A percentile compares a stretch with the other conserved stretches of the same genome.
Evolutionary conservation across 2,797 vertebrate species (phyloP).

Genomic region (Phyllotis vaccarum): DNA sequence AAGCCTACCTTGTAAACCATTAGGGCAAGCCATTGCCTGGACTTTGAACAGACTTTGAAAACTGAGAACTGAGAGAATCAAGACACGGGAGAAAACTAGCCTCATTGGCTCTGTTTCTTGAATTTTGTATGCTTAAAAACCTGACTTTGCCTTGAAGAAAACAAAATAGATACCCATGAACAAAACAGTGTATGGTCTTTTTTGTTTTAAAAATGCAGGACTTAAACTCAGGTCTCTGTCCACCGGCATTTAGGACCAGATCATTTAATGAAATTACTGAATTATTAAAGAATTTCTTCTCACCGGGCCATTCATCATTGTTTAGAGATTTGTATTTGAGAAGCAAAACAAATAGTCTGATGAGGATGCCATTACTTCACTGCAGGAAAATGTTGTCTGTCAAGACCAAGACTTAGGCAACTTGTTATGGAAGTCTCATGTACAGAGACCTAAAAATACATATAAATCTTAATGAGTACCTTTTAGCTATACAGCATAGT

Average conservation of each 20-base stretch:
- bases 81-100: neutral
- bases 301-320: constrained; percentile 75
- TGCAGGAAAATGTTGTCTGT: constrained; percentile 61
- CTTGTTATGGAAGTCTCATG: constrained; percentile 35
- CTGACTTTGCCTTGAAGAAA: constrained; percentile 53
- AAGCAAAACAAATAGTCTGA: constrained; percentile 80
- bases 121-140: neutral
- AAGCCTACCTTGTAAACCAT: constrained; percentile 43
- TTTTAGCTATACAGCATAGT: constrained; percentile 38
- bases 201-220: neutral
- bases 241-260: constrained; percentile 56
- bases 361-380: constrained; percentile 61
- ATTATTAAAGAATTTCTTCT: constrained; percentile 82
- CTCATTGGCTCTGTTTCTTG: constrained; percentile 29
- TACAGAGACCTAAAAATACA: constrained; percentile 47
- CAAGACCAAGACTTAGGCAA: constrained; percentile 60
- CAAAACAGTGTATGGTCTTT: neutral
- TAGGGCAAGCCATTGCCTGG: neutral
- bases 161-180: constrained; percentile 21
- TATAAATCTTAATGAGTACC: neutral
- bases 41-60: constrained; percentile 18
- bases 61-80: neutral
- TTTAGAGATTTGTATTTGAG: constrained; percentile 79
- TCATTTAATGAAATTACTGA: constrained; percentile 80
- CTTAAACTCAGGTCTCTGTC: constrained; percentile 23